Percentiles rank a stretch among this genome's conserved stretches.
These are phyloP conservation scores for Zelleria hepariella DNA, from an alignment of 2,888 invertebrate genomes.

Conservation along the genomic window DNA sequence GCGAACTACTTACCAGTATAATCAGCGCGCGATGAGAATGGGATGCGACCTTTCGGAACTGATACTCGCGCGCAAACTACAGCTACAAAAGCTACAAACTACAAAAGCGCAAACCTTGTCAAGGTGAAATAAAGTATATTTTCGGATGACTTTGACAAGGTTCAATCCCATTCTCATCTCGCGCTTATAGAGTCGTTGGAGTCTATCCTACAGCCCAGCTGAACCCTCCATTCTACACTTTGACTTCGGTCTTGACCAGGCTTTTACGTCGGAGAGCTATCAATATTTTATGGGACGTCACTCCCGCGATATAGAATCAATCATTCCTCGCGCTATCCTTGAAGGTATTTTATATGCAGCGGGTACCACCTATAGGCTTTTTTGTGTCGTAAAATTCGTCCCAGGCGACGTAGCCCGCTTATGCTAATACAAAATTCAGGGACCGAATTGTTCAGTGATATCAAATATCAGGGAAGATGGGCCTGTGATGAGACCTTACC, in stretches of 20 bases:
- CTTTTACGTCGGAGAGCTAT: slow-evolving; percentile 16
- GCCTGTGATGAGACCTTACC: background rate
- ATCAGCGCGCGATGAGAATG: no score
- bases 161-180: no score
- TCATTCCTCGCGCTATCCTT: slow-evolving; percentile 27
- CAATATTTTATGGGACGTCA: slow-evolving; percentile 45
- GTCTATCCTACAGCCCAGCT: no score
- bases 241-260: background rate
- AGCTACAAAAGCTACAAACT: no score
- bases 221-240: background rate
- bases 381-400: slow-evolving; percentile 27
- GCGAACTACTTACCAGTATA: no score
- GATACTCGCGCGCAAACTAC: no score
- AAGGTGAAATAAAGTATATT: no score
- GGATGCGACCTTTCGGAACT: no score
- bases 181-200: no score
- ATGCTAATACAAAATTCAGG: slow-evolving; percentile 12
- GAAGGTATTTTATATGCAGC: slow-evolving; percentile 41
- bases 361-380: slow-evolving; percentile 22
- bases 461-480: slow-evolving; percentile 1
- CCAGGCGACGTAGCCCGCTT: slow-evolving; percentile 9
- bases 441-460: background rate
- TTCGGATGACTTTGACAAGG: no score
- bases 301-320: slow-evolving; percentile 38
- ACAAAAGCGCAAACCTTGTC: no score